phyloP scores from a whole-genome alignment of 1,140 invertebrate genomes.

The Melanaphis sacchari region DNA sequence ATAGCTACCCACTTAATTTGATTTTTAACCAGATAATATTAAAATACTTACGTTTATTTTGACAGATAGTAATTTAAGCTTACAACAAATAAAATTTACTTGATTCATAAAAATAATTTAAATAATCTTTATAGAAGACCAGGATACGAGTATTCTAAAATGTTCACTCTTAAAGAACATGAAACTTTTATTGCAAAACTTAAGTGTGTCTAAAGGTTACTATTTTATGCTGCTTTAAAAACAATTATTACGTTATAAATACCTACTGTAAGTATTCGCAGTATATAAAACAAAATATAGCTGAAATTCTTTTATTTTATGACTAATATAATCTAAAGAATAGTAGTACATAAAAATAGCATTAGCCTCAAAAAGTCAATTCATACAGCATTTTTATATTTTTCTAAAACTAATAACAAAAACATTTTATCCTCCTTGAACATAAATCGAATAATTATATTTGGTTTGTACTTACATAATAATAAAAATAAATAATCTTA shows the following conservation, averaged over 20 bases:
- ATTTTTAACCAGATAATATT: neutral
- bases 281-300: neutral
- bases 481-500: neutral
- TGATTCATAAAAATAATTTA: neutral
- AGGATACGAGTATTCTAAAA: neutral
- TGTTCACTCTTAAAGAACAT: neutral
- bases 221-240: slow-evolving; percentile 6
- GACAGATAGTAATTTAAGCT: neutral
- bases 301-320: neutral
- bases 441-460: neutral
- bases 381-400: neutral
- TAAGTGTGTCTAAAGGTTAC: neutral
- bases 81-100: neutral
- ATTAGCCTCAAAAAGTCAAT: neutral
- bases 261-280: neutral
- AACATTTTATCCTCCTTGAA: neutral
- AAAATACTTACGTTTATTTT: neutral
- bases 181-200: neutral
- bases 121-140: neutral
- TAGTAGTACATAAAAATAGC: neutral
- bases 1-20: neutral
- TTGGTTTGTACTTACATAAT: neutral
- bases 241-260: neutral
- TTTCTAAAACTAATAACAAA: neutral
- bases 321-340: neutral